These are phyloP conservation scores for Micrasema minimum DNA, from an alignment of 1,140 invertebrate genomes.

Conservation along the genomic window DNA sequence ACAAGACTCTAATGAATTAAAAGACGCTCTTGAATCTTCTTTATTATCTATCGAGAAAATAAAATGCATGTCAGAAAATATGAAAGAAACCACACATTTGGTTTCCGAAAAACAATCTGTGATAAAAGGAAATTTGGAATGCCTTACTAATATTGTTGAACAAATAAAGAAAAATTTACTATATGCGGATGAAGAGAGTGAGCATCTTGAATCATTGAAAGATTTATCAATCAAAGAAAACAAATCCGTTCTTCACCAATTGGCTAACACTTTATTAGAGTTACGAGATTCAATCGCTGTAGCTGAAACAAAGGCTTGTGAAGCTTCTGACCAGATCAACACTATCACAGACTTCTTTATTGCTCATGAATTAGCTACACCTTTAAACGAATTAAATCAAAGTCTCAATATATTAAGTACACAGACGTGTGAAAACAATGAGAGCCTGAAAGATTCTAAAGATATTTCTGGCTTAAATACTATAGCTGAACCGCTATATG, in stretches of 20 bases:
- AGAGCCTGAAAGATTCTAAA: conserved; percentile 55
- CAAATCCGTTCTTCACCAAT: conserved; percentile 49
- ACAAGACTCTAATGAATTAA: conserved; percentile 19
- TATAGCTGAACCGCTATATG: conserved; percentile 66
- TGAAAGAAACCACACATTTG: not conserved
- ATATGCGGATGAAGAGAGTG: conserved; percentile 35
- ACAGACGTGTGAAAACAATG: conserved; percentile 58
- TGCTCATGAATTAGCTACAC: conserved; percentile 57
- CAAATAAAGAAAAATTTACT: conserved; percentile 32
- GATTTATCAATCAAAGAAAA: conserved; percentile 49
- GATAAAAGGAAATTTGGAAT: conserved; percentile 8
- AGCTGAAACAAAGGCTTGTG: conserved; percentile 19
- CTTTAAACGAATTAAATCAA: conserved; percentile 59
- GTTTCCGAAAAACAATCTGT: not conserved
- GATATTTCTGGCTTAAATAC: conserved; percentile 61
- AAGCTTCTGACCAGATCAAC: conserved; percentile 54
- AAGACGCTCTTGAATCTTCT: conserved; percentile 22
- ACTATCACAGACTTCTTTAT: conserved; percentile 60
- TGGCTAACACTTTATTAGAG: conserved; percentile 58
- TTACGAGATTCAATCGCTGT: conserved; percentile 58
- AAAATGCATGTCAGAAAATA: conserved; percentile 2
- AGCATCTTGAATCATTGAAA: conserved; percentile 42
- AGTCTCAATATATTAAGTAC: conserved; percentile 59
- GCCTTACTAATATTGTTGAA: conserved; percentile 40
- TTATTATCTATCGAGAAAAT: conserved; percentile 22